Conservation (phyloP, 2,888 invertebrate genomes). For the Dendrolimus pini region DNA sequence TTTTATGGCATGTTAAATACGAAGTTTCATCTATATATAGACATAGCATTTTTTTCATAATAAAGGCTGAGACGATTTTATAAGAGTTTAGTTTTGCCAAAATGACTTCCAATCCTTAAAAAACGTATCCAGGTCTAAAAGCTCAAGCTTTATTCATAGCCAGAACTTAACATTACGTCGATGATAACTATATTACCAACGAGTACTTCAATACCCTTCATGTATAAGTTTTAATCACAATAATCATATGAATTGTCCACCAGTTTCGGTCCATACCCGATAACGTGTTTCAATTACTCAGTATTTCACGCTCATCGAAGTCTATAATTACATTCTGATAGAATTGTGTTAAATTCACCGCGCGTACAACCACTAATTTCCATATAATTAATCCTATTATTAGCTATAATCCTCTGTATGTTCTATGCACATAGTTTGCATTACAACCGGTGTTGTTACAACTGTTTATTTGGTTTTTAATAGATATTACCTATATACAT, state of each 20-base stretch:
- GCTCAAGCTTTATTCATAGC: too few relatives aligned
- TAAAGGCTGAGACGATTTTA: too few relatives aligned
- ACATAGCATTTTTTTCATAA: too few relatives aligned
- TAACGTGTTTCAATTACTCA: slow-evolving; percentile 53
- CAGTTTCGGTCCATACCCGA: slow-evolving; percentile 22
- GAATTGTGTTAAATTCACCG: slow-evolving; percentile 62
- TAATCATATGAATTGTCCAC: slow-evolving; percentile 18
- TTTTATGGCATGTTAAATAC: too few relatives aligned
- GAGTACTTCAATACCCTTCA: background rate
- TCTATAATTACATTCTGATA: slow-evolving; percentile 69
- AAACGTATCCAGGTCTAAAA: too few relatives aligned
- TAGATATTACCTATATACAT: too few relatives aligned
- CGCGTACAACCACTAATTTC: slow-evolving; percentile 58
- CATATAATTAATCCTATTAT: slow-evolving; percentile 68
- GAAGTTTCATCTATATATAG: too few relatives aligned
- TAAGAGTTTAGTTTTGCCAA: too few relatives aligned
- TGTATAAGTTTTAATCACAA: slow-evolving; percentile 13
- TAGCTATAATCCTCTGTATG: slow-evolving; percentile 50
- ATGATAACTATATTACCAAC: background rate
- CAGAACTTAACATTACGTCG: too few relatives aligned
- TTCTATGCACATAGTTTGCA: slow-evolving; percentile 38
- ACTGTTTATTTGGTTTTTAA: slow-evolving; percentile 16
- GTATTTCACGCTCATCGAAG: slow-evolving; percentile 65
- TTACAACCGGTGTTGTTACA: slow-evolving; percentile 7
- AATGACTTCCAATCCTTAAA: too few relatives aligned